Evolutionary conservation across 2,797 vertebrate genomes (phyloP), one percentile per base, ranked within the genome.

Genomic region (Oreochromis mossambicus): DNA sequence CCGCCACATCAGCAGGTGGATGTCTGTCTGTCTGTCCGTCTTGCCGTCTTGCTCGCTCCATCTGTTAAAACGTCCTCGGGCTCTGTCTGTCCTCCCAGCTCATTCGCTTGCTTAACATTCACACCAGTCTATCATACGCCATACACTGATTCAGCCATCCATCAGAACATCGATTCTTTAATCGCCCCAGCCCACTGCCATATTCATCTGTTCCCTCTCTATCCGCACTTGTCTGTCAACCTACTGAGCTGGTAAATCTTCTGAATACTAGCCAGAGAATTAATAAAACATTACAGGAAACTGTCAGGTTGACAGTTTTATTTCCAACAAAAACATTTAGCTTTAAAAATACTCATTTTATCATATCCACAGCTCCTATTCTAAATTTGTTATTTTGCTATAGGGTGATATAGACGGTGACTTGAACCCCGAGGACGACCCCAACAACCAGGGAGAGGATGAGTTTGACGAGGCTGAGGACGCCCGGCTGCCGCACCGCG

Each of bases 371-470:
- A 73, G 15, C 68, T 73, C 24, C 48, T 8, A 48, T 48, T 48
- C 68, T 48, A 48, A 73, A 48, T 2, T 32, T 75, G 50, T 43
- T 4, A 11, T 76, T 24, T 19, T 14, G 38, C 50, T 89, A 7
- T 80, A 98, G 98, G 97, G 95, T 54, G 96, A 90, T 26, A 94
- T 88, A 19, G 91, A 96, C 9, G 96, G 96, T 4, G 98, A 99
- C 8, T 89, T 98, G 78, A 98, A 98, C 93, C 98, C 98, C 2
- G 97, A 98, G 79, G 97, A 99, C 36, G 98, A 99, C 93, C 98
- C 98, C 34, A 99, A 99, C 95, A 99, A 99, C 93, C 98, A 99
- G 95, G 98, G 98, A 1, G 99, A 99, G 92, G 98, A 99, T 86
- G 99, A 99, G 94, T 99, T 99, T 87, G 99, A 99, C 86, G 98